Percentiles rank a stretch among this genome's conserved stretches.
Conservation (phyloP, 2,888 invertebrate species). For the Ceriagrion tenellum region DNA sequence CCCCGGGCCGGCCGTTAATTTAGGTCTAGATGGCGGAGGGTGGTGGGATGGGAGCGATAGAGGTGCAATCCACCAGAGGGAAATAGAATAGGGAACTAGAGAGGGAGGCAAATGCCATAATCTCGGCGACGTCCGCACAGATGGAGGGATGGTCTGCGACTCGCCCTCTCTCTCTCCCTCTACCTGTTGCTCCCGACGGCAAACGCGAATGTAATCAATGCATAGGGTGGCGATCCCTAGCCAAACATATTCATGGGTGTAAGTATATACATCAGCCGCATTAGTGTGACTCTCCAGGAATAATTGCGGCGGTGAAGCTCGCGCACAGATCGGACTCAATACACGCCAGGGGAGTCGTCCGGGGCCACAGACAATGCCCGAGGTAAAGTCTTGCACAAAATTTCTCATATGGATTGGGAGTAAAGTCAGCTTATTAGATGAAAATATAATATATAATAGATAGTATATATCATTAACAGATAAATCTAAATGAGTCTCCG, state of each 20-base stretch:
- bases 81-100: background rate
- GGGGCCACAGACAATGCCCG: no score
- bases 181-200: constrained; percentile 44
- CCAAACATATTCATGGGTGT: background rate
- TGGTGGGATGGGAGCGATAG: background rate
- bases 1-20: background rate
- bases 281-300: background rate
- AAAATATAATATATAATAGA: no score
- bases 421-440: no score
- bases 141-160: background rate
- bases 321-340: background rate
- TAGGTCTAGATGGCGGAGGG: background rate
- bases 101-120: constrained; percentile 17
- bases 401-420: no score
- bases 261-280: background rate
- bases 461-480: background rate
- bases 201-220: constrained; percentile 45
- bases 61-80: no score
- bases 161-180: no score
- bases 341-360: background rate
- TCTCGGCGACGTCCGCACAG: constrained; percentile 7
- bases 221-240: constrained; percentile 4
- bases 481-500: background rate
- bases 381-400: background rate
- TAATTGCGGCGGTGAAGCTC: background rate